Conservation (phyloP, 2,797 vertebrate species). For the Lycodopsis pacificus region DNA sequence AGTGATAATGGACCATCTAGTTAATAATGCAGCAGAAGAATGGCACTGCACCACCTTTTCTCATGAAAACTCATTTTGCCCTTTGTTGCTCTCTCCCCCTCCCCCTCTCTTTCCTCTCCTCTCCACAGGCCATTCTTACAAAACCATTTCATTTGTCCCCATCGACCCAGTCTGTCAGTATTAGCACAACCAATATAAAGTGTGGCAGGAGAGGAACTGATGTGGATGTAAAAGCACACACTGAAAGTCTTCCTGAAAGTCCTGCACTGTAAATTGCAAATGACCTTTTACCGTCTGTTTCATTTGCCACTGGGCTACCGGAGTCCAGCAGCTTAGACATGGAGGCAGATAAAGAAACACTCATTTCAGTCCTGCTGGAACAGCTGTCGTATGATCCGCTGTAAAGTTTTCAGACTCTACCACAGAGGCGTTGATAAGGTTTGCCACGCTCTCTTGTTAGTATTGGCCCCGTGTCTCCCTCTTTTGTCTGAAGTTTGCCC, state of each 20-base stretch:
- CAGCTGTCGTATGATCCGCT: not conserved
- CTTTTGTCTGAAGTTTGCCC: not conserved
- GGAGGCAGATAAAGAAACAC: conserved; percentile 13
- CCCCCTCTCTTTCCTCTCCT: conserved; percentile 23
- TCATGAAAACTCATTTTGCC: conserved; percentile 53
- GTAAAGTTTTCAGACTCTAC: not conserved
- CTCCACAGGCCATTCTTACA: conserved; percentile 36
- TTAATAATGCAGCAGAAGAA: conserved; percentile 74
- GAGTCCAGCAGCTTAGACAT: conserved; percentile 7
- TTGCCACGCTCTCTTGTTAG: not conserved
- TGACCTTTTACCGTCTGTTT: conserved; percentile 7
- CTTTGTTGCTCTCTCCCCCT: conserved; percentile 5
- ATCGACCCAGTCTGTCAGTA: conserved; percentile 45
- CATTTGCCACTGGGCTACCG: conserved; percentile 15
- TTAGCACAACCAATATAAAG: conserved; percentile 46
- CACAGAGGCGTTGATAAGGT: not conserved
- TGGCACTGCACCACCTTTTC: conserved; percentile 61
- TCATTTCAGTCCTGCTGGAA: conserved; percentile 7
- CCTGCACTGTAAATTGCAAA: conserved; percentile 4
- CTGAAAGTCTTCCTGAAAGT: not conserved
- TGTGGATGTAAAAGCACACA: conserved; percentile 23
- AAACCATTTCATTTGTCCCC: conserved; percentile 62
- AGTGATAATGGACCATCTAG: conserved; percentile 64
- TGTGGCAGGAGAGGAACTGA: conserved; percentile 28
- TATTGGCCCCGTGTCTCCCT: not conserved